Conservation (phyloP, 1,140 invertebrate genomes). For the Anadara kagoshimensis region DNA sequence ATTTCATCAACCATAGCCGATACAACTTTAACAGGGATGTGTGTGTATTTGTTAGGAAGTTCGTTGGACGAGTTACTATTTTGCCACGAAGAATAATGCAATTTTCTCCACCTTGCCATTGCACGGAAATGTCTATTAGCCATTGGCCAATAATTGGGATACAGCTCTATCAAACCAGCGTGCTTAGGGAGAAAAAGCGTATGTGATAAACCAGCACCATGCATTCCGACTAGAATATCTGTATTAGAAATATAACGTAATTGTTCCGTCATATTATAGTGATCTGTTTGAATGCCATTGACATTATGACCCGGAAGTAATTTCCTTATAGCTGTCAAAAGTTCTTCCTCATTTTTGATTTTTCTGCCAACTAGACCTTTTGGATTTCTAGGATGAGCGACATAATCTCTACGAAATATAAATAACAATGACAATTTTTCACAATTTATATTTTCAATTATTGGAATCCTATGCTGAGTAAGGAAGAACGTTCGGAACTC, state of each 20-base stretch:
- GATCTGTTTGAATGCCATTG: slow-evolving; percentile 60
- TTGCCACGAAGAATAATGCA: slow-evolving; percentile 62
- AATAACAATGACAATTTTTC: slow-evolving; percentile 57
- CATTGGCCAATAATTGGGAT: slow-evolving; percentile 61
- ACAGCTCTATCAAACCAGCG: slow-evolving; percentile 95
- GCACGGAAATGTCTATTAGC: slow-evolving; percentile 60
- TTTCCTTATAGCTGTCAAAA: slow-evolving; percentile 42
- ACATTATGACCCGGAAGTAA: slow-evolving; percentile 37
- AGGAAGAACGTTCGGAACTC: slow-evolving; percentile 68
- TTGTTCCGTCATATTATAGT: slow-evolving; percentile 57
- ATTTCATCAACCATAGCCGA: slow-evolving; percentile 10
- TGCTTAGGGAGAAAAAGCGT: slow-evolving; percentile 94
- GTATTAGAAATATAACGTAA: slow-evolving; percentile 77
- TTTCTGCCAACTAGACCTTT: slow-evolving; percentile 59
- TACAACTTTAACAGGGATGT: slow-evolving; percentile 43
- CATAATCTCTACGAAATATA: slow-evolving; percentile 67
- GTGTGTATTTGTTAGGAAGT: slow-evolving; percentile 42
- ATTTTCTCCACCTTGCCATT: slow-evolving; percentile 60
- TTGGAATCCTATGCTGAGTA: slow-evolving; percentile 27
- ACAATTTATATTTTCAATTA: slow-evolving; percentile 51
- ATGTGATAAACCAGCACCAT: slow-evolving; percentile 96
- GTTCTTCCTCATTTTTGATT: slow-evolving; percentile 64
- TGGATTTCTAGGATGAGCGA: slow-evolving; percentile 69
- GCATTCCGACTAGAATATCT: slow-evolving; percentile 96
- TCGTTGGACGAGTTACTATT: slow-evolving; percentile 58